Conservation (phyloP, 2,797 vertebrate species). For the Mormyrus hasselquistii region DNA sequence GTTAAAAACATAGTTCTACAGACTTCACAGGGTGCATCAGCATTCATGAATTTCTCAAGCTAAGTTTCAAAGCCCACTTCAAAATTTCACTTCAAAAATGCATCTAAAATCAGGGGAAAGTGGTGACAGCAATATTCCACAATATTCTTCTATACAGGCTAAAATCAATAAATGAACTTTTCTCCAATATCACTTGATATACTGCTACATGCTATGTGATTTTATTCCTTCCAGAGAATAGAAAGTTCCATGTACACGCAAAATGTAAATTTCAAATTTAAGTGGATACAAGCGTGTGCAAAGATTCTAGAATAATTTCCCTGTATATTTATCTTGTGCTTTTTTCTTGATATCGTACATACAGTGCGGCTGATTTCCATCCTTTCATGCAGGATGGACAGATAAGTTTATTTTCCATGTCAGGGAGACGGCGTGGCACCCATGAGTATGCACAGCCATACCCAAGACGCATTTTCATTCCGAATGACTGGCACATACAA, state of each 20-base stretch:
- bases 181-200: not conserved
- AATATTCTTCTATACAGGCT: not conserved
- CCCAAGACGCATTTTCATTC: not conserved
- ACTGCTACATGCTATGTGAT: not conserved
- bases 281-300: not conserved
- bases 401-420: slow-evolving; percentile 7
- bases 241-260: not conserved
- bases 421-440: not conserved
- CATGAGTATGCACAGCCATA: slow-evolving; percentile 14
- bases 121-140: not conserved
- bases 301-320: not conserved
- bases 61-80: not conserved
- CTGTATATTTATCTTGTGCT: not conserved
- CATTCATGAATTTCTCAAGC: not conserved
- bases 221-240: not conserved
- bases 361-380: not conserved
- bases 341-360: not conserved
- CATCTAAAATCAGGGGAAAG: not conserved
- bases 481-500: slow-evolving; percentile 21
- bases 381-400: not conserved
- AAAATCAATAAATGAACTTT: not conserved
- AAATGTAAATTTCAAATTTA: not conserved
- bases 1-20: not conserved
- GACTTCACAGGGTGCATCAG: not conserved
- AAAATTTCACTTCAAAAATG: not conserved